phyloP scores from a whole-genome alignment of 2,888 invertebrate genomes.

The Dryadula phaetusa region DNA sequence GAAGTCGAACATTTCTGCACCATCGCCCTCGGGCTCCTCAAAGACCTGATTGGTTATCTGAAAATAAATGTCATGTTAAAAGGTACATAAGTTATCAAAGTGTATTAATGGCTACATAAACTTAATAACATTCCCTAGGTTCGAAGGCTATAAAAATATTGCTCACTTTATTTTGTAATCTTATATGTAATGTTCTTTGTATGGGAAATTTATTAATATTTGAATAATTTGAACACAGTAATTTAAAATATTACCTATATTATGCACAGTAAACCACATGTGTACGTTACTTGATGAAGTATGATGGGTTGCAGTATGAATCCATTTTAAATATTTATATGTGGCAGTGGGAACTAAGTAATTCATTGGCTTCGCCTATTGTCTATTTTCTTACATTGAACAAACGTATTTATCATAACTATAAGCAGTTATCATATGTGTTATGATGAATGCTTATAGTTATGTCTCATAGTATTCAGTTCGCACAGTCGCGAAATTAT shows the following conservation, averaged over 20 bases:
- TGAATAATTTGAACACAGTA: background rate
- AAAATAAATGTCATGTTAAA: slow-evolving; percentile 43
- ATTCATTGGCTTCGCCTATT: background rate
- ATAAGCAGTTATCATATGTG: too few species aligned
- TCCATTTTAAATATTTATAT: background rate
- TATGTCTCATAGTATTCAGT: too few species aligned
- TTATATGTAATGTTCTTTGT: too few species aligned
- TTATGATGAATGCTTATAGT: too few species aligned
- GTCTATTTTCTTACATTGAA: too few species aligned
- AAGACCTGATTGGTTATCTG: slow-evolving; percentile 50
- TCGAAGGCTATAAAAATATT: background rate
- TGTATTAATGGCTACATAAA: background rate
- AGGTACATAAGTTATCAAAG: background rate
- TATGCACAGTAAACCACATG: background rate
- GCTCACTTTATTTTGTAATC: too few species aligned
- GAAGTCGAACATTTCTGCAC: slow-evolving; percentile 71
- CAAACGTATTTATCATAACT: too few species aligned
- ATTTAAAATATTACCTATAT: background rate
- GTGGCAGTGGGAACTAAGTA: too few species aligned
- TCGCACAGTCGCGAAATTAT: too few species aligned
- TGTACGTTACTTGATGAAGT: background rate
- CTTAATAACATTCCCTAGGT: background rate
- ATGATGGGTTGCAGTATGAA: background rate
- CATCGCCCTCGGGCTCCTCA: slow-evolving; percentile 57
- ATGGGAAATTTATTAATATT: background rate